phyloP scores from a whole-genome alignment of 2,888 invertebrate species.

The Luffia ferchaultella region DNA sequence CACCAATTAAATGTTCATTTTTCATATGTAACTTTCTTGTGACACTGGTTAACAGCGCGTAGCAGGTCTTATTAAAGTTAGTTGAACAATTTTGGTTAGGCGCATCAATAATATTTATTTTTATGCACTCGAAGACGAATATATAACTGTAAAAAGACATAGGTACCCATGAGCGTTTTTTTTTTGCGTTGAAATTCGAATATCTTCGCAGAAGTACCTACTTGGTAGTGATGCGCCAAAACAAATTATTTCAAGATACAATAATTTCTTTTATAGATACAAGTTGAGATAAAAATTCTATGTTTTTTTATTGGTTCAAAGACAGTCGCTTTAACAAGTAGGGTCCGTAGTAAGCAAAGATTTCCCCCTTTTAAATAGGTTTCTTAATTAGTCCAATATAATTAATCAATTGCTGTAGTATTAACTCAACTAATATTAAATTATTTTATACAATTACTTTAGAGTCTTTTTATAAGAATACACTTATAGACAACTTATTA shows the following conservation, averaged over 20 bases:
- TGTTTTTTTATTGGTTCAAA: slow-evolving; percentile 4
- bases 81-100: no score
- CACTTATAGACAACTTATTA: not conserved
- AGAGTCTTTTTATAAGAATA: not conserved
- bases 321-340: not conserved
- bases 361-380: not conserved
- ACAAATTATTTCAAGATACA: no score
- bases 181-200: no score
- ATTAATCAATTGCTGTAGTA: not conserved
- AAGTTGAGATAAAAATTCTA: slow-evolving; percentile 20
- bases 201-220: no score
- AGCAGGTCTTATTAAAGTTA: not conserved
- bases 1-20: slow-evolving; percentile 8
- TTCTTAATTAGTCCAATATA: not conserved
- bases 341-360: not conserved
- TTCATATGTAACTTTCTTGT: no score
- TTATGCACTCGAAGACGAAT: no score
- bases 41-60: no score
- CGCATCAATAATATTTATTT: no score
- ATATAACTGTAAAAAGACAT: no score
- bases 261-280: slow-evolving; percentile 1
- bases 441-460: not conserved
- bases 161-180: no score
- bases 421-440: not conserved
- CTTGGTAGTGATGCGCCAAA: no score